Percentiles rank a stretch among this genome's conserved stretches.
Evolutionary conservation across 37 sponge, comb jelly and placozoan species (phyloP).

Genomic region (Tethya wilhelma): DNA sequence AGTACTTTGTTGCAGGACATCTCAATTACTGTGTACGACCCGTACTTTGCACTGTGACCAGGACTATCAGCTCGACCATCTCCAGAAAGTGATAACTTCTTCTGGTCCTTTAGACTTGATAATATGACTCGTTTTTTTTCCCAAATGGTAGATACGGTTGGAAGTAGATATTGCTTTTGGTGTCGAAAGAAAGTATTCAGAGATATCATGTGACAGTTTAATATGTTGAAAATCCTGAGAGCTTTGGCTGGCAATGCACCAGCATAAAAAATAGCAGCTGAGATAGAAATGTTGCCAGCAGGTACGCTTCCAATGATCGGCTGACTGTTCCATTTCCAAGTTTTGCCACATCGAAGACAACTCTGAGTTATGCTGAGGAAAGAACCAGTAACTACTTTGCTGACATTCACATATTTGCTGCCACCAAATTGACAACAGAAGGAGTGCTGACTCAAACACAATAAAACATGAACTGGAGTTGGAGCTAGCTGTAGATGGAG

Average conservation of each 20-base stretch:
- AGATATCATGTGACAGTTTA: conserved; percentile 25
- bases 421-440: not conserved
- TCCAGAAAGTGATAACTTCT: conserved; percentile 24
- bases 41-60: conserved; percentile 66
- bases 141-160: conserved; percentile 30
- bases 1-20: conserved; percentile 36
- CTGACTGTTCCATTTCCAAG: conserved; percentile 44
- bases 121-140: conserved; percentile 16
- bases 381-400: conserved; percentile 30
- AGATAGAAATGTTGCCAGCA: conserved; percentile 46
- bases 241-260: conserved; percentile 60
- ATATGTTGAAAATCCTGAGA: conserved; percentile 23
- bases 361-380: conserved; percentile 24
- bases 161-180: conserved; percentile 41
- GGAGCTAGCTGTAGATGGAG: not conserved
- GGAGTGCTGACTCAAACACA: conserved; percentile 29
- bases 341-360: conserved; percentile 14
- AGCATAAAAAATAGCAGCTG: conserved; percentile 53
- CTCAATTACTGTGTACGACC: conserved; percentile 53
- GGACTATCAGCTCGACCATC: conserved; percentile 67
- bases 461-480: not conserved
- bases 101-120: not conserved
- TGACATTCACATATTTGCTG: not conserved
- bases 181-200: conserved; percentile 52
- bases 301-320: conserved; percentile 40